Evolutionary conservation across 2,888 invertebrate species (phyloP).

Genomic region (Ichneumon xanthorius): DNA sequence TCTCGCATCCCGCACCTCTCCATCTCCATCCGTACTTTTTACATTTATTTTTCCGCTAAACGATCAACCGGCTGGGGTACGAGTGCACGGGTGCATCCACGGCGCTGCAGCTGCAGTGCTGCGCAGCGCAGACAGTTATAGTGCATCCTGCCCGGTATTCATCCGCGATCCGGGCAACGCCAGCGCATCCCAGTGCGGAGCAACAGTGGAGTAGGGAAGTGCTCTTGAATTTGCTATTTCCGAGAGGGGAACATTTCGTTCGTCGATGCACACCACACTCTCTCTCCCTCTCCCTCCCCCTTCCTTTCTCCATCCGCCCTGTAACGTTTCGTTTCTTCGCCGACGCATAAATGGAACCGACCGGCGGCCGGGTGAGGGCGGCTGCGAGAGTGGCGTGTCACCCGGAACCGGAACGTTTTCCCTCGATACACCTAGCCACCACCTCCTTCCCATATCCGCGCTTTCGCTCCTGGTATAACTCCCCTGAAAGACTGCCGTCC

Average conservation of each 20-base stretch:
- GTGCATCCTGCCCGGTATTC: constrained; percentile 10
- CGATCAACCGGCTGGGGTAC: not conserved
- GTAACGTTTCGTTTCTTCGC: constrained; percentile 45
- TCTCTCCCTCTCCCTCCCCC: constrained; percentile 59
- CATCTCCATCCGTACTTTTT: too few species aligned
- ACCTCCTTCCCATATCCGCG: constrained; percentile 7
- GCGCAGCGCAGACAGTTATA: not conserved
- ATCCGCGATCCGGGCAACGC: constrained; percentile 43
- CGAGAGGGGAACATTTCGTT: constrained; percentile 59
- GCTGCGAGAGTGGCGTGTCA: constrained; percentile 50
- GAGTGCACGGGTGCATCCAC: not conserved
- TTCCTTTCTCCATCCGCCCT: constrained; percentile 58
- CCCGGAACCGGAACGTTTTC: constrained; percentile 56
- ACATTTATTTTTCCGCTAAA: not conserved
- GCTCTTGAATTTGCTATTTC: constrained; percentile 77
- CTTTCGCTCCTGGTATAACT: constrained; percentile 13
- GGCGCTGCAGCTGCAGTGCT: not conserved
- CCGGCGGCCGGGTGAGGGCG: constrained; percentile 46
- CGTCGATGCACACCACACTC: constrained; percentile 68
- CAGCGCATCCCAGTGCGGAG: not conserved
- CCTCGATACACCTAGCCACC: constrained; percentile 43
- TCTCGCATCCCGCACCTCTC: not conserved
- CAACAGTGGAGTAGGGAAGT: constrained; percentile 64
- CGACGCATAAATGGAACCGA: constrained; percentile 60
- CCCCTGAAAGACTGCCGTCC: constrained; percentile 15